Percentiles rank a stretch among this genome's conserved stretches.
These are phyloP conservation scores for Barbus barbus DNA, from an alignment of 2,113 vertebrate genomes.

Conservation along the genomic window DNA sequence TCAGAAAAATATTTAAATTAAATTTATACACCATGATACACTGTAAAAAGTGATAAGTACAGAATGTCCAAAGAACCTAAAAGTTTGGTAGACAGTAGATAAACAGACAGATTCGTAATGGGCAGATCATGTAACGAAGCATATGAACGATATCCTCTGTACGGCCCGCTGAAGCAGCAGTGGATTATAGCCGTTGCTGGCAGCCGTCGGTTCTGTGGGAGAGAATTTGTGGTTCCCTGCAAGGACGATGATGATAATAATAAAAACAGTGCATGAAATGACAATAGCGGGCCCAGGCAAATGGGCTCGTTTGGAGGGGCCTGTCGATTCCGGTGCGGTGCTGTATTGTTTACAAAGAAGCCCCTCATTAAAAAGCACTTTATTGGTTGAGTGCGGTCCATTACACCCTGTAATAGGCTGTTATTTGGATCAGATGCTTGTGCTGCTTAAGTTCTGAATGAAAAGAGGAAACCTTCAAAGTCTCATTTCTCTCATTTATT, in stretches of 20 bases:
- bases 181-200: slow-evolving; percentile 13
- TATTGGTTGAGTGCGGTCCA: slow-evolving; percentile 69
- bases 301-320: slow-evolving; percentile 32
- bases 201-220: slow-evolving; percentile 6
- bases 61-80: no score
- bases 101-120: background rate
- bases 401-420: slow-evolving; percentile 70
- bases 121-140: background rate
- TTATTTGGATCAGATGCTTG: slow-evolving; percentile 63
- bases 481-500: background rate
- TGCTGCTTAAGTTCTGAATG: slow-evolving; percentile 55
- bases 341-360: slow-evolving; percentile 59
- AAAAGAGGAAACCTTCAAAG: slow-evolving; percentile 2
- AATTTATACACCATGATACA: no score
- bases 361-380: slow-evolving; percentile 70
- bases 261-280: slow-evolving; percentile 48
- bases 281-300: background rate
- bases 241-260: slow-evolving; percentile 10
- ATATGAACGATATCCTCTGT: background rate
- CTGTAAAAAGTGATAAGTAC: no score
- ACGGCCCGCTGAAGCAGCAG: background rate
- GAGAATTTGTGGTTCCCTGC: background rate
- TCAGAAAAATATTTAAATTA: no score
- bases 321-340: slow-evolving; percentile 28
- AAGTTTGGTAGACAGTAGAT: background rate